phyloP scores from a whole-genome alignment of 2,113 vertebrate species.

The Leucopsar rothschildi region DNA sequence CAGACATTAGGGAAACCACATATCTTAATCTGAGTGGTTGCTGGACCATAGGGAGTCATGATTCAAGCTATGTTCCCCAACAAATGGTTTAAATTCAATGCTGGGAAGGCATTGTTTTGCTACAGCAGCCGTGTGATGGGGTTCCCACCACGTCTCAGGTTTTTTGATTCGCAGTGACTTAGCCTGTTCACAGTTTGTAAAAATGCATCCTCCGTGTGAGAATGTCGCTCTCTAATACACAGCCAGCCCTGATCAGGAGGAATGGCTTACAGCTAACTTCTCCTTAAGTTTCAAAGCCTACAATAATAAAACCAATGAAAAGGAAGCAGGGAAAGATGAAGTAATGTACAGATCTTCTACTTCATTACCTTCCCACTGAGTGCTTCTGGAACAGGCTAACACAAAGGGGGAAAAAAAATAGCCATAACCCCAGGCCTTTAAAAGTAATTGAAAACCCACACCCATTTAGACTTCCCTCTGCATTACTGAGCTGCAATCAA shows the following conservation, averaged over 20 bases:
- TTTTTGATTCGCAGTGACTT: conserved; percentile 7
- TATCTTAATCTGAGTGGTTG: conserved; percentile 26
- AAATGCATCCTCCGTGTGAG: conserved; percentile 10
- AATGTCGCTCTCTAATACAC: background rate
- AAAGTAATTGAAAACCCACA: conserved; percentile 17
- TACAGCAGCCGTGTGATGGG: background rate
- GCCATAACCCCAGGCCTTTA: background rate
- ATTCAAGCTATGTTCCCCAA: background rate
- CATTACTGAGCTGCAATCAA: conserved; percentile 3
- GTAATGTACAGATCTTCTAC: conserved; percentile 1
- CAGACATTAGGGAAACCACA: conserved; percentile 30
- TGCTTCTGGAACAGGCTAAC: background rate
- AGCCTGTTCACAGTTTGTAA: conserved; percentile 7
- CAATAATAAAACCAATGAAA: background rate
- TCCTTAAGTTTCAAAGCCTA: conserved; percentile 19
- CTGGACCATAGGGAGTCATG: background rate
- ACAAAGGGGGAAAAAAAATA: background rate
- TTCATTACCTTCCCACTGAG: conserved; percentile 27
- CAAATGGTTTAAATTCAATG: background rate
- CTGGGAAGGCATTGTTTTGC: background rate
- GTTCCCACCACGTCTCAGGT: background rate
- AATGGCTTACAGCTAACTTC: background rate
- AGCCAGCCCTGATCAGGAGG: background rate
- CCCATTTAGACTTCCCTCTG: background rate
- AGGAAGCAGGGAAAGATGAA: background rate